Evolutionary conservation across 2,113 vertebrate genomes (phyloP), one percentile per base, ranked within the genome.

Genomic region (Mormoops blainvillei): DNA sequence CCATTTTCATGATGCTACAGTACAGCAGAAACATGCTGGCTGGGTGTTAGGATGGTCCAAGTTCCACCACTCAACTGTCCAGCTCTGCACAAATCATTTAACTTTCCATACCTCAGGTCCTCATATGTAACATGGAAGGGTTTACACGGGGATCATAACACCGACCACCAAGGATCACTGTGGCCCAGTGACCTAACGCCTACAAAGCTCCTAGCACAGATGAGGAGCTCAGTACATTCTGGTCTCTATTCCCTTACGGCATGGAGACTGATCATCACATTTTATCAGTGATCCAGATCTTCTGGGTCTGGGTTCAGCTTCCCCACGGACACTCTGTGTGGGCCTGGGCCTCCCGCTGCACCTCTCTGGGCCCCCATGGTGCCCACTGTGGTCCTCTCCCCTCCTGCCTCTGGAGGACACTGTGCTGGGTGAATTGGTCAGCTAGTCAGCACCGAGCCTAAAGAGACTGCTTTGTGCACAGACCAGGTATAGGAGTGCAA

Each of bases 291-390:
- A 19, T 45, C 4, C 41, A 0, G 36, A 31, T 52, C 9, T 41
- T 56, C 81, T 15, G 71, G 48, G 43, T 1, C 54, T 2, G 58
- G 82, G 84, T 84, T 56, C 20, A 4, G 87, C 36, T 41, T 20
- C 48, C 61, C 22, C 0, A 0, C 2, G 0, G 73, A 18, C 58
- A 24, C n/a, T 0, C 38, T 1, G 3, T 2, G 36, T 0, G 0
- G 3, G 24, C 15, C 82, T 7, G 63, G 15, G 11, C 28, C 2
- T 0, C 13, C 11, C 22, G 0, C 8, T 3, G 12, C 1, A 0
- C 26, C 82, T 38, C 88, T 36, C 2, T 43, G 43, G 70, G 41
- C 2, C 78, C 16, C 14, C 0, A 26, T 9, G 33, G 16, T 22
- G 31, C 36, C 68, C 61, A 3, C 87, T 0, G 3, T 1, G 18